These are phyloP conservation scores for Mormoops blainvillei DNA, from an alignment of 2,113 vertebrate species.

Conservation along the genomic window DNA sequence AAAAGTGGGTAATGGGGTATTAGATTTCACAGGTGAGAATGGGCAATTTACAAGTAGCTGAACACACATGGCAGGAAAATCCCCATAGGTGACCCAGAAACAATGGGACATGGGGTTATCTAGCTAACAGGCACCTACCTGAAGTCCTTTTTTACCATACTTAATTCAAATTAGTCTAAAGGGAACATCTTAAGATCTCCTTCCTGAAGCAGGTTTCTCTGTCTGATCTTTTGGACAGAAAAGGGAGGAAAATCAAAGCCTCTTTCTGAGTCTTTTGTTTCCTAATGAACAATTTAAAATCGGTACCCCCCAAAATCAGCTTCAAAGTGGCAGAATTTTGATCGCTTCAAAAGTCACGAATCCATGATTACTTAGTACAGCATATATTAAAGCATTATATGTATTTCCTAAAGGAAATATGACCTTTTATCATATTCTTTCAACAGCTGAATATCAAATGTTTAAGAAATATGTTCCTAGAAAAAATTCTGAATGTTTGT, in stretches of 20 bases:
- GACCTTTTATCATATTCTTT: neutral
- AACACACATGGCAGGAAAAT: neutral
- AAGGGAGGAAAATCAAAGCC: neutral
- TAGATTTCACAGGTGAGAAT: neutral
- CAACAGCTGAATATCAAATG: neutral
- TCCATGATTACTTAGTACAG: neutral
- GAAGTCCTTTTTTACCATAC: neutral
- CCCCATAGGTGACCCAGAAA: neutral
- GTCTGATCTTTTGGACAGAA: neutral
- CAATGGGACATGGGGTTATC: neutral
- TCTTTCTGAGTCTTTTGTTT: neutral
- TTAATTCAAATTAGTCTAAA: neutral
- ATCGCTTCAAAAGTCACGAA: neutral
- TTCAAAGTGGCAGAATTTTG: neutral
- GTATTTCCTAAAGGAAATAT: neutral
- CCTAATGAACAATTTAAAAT: neutral
- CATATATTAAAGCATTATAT: neutral
- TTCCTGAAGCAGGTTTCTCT: neutral
- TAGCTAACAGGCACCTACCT: neutral
- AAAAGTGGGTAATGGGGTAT: neutral
- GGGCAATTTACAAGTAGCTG: neutral
- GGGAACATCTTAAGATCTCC: neutral
- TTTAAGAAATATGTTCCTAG: neutral
- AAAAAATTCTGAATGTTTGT: neutral
- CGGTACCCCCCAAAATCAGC: neutral